Conservation (phyloP, 2,113 vertebrate genomes). For the Mesembrinibis cayennensis region DNA sequence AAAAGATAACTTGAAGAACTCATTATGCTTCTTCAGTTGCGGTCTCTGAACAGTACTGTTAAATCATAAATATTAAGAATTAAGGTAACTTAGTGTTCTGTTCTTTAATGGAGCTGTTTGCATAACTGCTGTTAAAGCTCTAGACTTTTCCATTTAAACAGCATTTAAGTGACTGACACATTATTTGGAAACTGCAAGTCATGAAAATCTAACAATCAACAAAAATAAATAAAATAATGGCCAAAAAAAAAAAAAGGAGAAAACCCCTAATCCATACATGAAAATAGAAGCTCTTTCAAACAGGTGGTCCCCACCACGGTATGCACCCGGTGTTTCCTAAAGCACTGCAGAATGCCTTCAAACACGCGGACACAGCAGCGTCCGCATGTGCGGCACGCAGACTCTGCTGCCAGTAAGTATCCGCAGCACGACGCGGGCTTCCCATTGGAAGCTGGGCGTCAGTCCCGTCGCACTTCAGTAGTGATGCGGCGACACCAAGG, state of each 20-base stretch:
- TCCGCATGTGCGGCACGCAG: rapidly evolving
- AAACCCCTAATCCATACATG: not conserved
- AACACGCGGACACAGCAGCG: rapidly evolving
- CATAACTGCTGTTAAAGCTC: not conserved
- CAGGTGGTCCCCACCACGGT: rapidly evolving
- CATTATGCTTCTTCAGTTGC: constrained; percentile 5
- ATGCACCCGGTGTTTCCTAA: not conserved
- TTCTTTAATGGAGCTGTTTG: not conserved
- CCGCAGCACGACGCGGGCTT: not conserved
- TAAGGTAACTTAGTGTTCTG: not conserved
- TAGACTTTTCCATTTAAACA: not conserved
- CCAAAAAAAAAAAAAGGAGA: rapidly evolving
- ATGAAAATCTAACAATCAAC: not conserved
- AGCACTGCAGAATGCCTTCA: not conserved
- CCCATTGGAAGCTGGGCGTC: not conserved
- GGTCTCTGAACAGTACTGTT: not conserved
- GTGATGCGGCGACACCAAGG: constrained; percentile 28
- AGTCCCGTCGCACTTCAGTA: not conserved
- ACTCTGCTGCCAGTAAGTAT: not conserved
- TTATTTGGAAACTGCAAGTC: not conserved
- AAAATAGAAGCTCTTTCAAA: not conserved
- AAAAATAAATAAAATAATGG: not conserved
- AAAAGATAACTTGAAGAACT: constrained; percentile 42
- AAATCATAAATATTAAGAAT: constrained; percentile 27
- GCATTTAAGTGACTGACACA: not conserved